Conservation (phyloP, 2,113 vertebrate genomes). For the Chaetura pelagica region DNA sequence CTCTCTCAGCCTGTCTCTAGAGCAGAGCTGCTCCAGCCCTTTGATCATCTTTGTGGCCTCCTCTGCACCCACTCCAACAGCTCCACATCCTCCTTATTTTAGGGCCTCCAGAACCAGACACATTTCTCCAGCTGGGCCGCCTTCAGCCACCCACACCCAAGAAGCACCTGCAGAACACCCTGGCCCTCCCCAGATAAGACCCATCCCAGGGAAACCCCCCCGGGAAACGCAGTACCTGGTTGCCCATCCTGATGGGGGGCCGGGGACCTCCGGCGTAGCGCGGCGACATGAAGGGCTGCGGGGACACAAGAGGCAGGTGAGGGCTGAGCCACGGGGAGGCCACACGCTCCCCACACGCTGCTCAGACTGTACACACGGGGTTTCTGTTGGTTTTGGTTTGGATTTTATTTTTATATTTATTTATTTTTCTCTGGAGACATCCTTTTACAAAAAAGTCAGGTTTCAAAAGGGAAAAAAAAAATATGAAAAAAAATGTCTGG, state of each 20-base stretch:
- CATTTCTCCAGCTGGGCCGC: no score
- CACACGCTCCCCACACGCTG: slow-evolving; percentile 57
- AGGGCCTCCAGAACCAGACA: no score
- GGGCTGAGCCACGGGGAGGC: slow-evolving; percentile 35
- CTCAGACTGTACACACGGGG: not conserved
- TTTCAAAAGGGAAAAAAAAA: not conserved
- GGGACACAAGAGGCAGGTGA: slow-evolving; percentile 77
- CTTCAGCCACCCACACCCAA: not conserved
- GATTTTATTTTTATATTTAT: no score
- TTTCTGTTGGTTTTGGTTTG: not conserved
- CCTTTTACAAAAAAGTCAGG: not conserved
- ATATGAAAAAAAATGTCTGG: slow-evolving; percentile 1
- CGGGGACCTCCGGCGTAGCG: slow-evolving; percentile 96
- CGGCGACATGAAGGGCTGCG: slow-evolving; percentile 98
- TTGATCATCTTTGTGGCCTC: no score
- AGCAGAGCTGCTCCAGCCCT: no score
- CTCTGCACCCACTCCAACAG: no score
- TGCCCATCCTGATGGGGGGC: slow-evolving; percentile 97
- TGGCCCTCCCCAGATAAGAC: not conserved
- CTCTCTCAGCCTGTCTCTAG: no score
- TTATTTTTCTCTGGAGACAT: slow-evolving; percentile 21
- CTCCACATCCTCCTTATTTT: no score
- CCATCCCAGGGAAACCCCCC: not conserved
- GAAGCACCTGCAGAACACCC: not conserved
- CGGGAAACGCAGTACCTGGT: slow-evolving; percentile 85